Conservation (phyloP, 2,113 vertebrate species). For the Rhegmatorhina hoffmannsi region DNA sequence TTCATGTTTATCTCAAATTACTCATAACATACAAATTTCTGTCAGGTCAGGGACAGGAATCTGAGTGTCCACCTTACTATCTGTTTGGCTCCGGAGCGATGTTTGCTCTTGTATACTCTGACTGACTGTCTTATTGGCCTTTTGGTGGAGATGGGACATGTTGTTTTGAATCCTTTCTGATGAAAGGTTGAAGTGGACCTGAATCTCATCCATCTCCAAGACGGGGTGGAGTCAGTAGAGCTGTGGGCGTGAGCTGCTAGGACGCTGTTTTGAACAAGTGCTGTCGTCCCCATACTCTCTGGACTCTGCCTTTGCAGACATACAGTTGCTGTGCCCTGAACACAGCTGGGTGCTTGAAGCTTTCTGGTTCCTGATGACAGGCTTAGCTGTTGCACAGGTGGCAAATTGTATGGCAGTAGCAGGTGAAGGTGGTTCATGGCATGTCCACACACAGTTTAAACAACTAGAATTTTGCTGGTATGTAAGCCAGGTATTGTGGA, state of each 20-base stretch:
- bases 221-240: background rate
- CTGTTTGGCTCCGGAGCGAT: background rate
- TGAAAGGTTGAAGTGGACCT: background rate
- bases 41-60: background rate
- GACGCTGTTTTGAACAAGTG: background rate
- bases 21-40: background rate
- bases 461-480: background rate
- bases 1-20: background rate
- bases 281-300: background rate
- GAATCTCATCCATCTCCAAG: background rate
- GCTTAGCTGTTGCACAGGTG: background rate
- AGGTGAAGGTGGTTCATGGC: background rate
- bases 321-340: background rate
- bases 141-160: background rate
- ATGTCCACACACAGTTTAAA: background rate
- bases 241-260: background rate
- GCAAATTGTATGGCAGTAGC: background rate
- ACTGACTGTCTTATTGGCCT: background rate
- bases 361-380: rapidly evolving
- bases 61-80: background rate
- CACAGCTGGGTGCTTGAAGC: background rate
- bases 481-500: background rate
- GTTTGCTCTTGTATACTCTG: background rate
- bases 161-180: background rate
- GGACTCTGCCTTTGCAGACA: background rate